Base-by-base conservation (phyloP, 2,888 invertebrate genomes). In the Melieria picta region DNA sequence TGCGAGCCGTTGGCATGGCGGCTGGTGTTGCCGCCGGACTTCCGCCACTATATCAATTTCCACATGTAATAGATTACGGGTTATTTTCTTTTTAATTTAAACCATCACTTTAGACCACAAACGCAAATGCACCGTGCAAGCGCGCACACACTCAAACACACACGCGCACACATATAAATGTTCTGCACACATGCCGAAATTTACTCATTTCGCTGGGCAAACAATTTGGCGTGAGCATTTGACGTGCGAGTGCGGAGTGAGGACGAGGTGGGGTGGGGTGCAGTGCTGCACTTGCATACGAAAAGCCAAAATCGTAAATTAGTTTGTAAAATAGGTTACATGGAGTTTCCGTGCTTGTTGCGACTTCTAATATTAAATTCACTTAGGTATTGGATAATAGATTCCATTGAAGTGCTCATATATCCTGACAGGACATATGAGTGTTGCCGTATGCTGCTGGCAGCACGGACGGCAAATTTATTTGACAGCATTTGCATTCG, bases 21-120 rank as follows among this genome's bases (percentile, higher is more conserved):
- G 30, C 30, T 30, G 30, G 16, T 4, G 43, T 48, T 13, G 45
- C 60, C 3, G 10, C 10, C 11, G 45, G 47, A 55, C 55, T 62
- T 71, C 46, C 68, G 74, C 69, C 72, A 72, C 75, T 78, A 72
- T 77, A 79, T 79, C 77, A 77, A 77, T 77, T 79, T 76, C 76
- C 60, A 74, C 74, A 77, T 75, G 75, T 79, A 78, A 81, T 79
- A 78, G 79, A 80, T 81, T 80, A 79, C 77, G 74, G 79, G 78
- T 77, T 77, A 79, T 80, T 79, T 80, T 77, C 80, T 76, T 78
- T 80, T 80, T 80, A 81, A 81, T 80, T 80, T 80, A 78, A 77
- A 72, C 77, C 79, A 80, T 81, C 80, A 79, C 75, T 81, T 76
- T 73, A 47, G 72, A 75, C 75, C 75, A 67, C 74, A 77, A 75